phyloP scores from a whole-genome alignment of 2,113 vertebrate genomes.

The Canis aureus region DNA sequence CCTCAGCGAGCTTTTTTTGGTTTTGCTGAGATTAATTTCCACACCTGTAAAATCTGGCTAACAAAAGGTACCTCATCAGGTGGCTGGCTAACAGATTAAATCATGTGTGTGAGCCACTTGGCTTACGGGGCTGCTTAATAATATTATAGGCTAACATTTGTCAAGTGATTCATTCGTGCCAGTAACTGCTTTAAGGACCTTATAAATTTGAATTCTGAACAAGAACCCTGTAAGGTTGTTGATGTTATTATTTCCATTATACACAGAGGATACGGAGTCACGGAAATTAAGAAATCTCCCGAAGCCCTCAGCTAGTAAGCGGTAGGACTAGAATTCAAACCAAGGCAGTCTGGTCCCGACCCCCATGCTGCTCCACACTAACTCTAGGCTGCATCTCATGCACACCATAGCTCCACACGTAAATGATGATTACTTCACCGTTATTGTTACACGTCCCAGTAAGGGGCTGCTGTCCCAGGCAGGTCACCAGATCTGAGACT shows the following conservation, averaged over 20 bases:
- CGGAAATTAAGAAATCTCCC: background rate
- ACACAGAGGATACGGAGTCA: background rate
- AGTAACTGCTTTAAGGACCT: background rate
- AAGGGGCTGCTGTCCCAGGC: background rate
- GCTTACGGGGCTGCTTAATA: background rate
- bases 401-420: background rate
- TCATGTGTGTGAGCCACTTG: background rate
- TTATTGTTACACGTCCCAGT: accelerated
- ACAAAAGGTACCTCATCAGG: background rate
- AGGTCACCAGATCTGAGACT: background rate
- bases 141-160: background rate
- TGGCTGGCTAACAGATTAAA: background rate
- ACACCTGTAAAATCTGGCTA: background rate
- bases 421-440: background rate
- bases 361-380: accelerated
- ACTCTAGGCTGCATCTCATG: background rate
- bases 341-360: background rate
- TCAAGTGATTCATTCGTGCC: background rate
- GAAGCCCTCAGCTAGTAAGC: background rate
- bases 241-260: background rate
- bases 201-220: background rate
- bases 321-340: background rate
- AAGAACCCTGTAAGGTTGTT: background rate
- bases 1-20: background rate
- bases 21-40: background rate